Evolutionary conservation across 2,888 invertebrate genomes (phyloP).

Genomic region (Drosophila nigritarsus): DNA sequence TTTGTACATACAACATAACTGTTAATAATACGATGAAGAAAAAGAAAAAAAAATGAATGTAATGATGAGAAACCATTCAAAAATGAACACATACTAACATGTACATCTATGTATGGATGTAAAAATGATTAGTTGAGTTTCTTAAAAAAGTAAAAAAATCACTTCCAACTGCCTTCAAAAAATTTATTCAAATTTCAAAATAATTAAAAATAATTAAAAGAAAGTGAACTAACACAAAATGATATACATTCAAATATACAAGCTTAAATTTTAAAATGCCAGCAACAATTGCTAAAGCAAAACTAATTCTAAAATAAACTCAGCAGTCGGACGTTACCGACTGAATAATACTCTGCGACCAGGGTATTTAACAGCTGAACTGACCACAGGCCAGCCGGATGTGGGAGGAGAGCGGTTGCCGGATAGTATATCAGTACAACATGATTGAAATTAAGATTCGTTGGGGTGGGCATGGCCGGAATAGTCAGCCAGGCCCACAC

Average conservation of each 20-base stretch:
- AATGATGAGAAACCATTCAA: constrained; percentile 9
- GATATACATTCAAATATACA: constrained; percentile 24
- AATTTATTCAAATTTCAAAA: constrained; percentile 21
- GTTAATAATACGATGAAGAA: constrained; percentile 31
- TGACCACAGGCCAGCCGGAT: neutral
- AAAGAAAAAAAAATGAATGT: too few species aligned
- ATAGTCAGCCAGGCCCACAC: neutral
- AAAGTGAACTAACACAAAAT: constrained; percentile 6
- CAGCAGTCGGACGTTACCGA: neutral
- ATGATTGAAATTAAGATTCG: neutral
- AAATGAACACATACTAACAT: constrained; percentile 27
- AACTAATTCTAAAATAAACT: neutral
- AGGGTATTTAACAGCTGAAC: constrained; percentile 2
- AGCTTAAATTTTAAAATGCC: constrained; percentile 13
- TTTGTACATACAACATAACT: constrained; percentile 26
- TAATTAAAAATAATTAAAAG: constrained; percentile 14
- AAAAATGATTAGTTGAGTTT: constrained; percentile 43
- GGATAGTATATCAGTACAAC: neutral
- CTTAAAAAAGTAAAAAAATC: constrained; percentile 39
- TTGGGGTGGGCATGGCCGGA: neutral
- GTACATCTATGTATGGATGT: constrained; percentile 16
- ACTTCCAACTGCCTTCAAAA: constrained; percentile 69
- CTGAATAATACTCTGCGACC: constrained; percentile 5
- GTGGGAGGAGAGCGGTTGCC: neutral
- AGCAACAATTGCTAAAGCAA: constrained; percentile 15